Conservation (phyloP, 2,113 vertebrate species). For the Boleophthalmus pectinirostris region DNA sequence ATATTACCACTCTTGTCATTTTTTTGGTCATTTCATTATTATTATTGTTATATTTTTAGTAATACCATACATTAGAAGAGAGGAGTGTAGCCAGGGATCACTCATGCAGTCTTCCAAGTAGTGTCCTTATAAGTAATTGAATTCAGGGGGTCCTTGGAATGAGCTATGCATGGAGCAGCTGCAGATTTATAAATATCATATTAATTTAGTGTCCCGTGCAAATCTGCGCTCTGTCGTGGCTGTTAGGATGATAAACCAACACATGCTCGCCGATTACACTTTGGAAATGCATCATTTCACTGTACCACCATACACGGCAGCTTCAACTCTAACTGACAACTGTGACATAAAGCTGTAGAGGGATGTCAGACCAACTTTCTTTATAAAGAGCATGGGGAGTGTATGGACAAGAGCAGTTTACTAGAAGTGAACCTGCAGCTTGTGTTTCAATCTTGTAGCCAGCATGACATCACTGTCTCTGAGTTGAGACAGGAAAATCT, state of each 20-base stretch:
- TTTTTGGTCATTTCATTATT: background rate
- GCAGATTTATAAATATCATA: slow-evolving; percentile 6
- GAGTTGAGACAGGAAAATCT: slow-evolving; percentile 69
- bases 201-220: slow-evolving; percentile 3
- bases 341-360: background rate
- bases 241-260: slow-evolving; percentile 11
- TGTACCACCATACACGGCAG: background rate
- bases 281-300: background rate
- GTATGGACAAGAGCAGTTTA: slow-evolving; percentile 30
- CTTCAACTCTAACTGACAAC: slow-evolving; percentile 7
- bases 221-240: slow-evolving; percentile 1
- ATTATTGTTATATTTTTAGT: no score
- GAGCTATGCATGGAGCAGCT: slow-evolving; percentile 3
- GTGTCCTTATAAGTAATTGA: background rate
- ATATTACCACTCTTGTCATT: no score
- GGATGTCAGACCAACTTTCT: slow-evolving; percentile 25
- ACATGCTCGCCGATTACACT: slow-evolving; percentile 14
- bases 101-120: background rate
- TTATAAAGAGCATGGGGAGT: slow-evolving; percentile 26
- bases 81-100: background rate
- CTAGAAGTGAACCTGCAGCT: slow-evolving; percentile 45
- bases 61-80: background rate
- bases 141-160: slow-evolving; percentile 8
- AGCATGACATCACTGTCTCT: slow-evolving; percentile 70
- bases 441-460: slow-evolving; percentile 64